phyloP scores from a whole-genome alignment of 2,113 vertebrate genomes.

The Bufo bufo region DNA sequence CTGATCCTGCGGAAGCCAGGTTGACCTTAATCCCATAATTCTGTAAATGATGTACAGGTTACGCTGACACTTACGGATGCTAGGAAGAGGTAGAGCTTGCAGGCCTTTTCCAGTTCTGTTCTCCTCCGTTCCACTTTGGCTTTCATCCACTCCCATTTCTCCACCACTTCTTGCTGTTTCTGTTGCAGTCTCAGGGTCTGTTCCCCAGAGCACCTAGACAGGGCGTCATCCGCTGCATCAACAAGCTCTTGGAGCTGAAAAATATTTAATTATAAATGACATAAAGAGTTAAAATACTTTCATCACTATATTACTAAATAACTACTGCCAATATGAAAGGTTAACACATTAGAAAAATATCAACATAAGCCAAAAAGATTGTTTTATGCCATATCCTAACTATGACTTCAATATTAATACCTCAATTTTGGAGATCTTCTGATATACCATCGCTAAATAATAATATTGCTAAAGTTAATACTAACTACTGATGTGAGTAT shows the following conservation, averaged over 20 bases:
- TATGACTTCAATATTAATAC: too few species aligned
- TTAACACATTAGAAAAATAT: not conserved
- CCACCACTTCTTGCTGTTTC: conserved; percentile 76
- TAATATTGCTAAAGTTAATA: too few species aligned
- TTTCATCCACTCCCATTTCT: conserved; percentile 79
- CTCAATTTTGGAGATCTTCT: too few species aligned
- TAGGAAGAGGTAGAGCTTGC: conserved; percentile 76
- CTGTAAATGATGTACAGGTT: not conserved
- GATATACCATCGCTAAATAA: too few species aligned
- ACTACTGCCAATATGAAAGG: not conserved
- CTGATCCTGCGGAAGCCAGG: not conserved
- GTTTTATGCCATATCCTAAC: too few species aligned
- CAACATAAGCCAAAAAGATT: too few species aligned
- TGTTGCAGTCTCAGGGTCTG: conserved; percentile 70
- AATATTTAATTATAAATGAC: not conserved
- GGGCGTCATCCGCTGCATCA: conserved; percentile 65
- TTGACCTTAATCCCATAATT: too few species aligned
- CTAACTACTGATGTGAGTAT: too few species aligned
- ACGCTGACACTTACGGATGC: conserved; percentile 68
- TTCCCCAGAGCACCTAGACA: conserved; percentile 66
- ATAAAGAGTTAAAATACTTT: not conserved
- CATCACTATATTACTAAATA: not conserved
- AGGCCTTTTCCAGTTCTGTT: conserved; percentile 70
- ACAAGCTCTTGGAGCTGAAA: conserved; percentile 83
- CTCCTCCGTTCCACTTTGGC: conserved; percentile 69